Percentiles rank a stretch among this genome's conserved stretches.
Conservation (phyloP, 2,113 vertebrate genomes). For the Otolemur garnettii region DNA sequence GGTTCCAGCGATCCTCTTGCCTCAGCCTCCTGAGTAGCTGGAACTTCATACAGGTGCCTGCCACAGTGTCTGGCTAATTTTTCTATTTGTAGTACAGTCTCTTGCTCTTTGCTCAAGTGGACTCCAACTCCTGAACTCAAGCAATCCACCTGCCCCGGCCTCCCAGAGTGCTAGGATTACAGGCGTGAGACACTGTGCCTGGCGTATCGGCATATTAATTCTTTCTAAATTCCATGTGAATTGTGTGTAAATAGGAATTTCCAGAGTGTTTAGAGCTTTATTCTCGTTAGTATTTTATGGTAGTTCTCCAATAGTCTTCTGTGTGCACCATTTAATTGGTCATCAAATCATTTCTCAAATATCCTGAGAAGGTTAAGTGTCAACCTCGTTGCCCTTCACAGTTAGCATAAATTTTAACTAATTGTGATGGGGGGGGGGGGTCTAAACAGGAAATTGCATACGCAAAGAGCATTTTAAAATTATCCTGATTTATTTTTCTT, state of each 20-base stretch:
- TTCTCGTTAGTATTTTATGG: background rate
- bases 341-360: slow-evolving; percentile 54
- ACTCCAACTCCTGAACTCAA: too few relatives aligned
- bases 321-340: background rate
- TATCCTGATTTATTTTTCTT: slow-evolving; percentile 61
- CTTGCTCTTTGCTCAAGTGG: too few relatives aligned
- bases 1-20: too few relatives aligned
- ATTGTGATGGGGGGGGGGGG: background rate
- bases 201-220: background rate
- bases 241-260: slow-evolving; percentile 5
- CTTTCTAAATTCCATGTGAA: background rate
- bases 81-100: too few relatives aligned
- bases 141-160: too few relatives aligned
- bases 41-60: too few relatives aligned
- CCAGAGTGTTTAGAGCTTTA: slow-evolving; percentile 6
- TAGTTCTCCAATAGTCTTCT: background rate
- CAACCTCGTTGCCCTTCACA: background rate
- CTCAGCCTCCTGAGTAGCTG: too few relatives aligned
- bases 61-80: too few relatives aligned
- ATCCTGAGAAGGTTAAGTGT: background rate
- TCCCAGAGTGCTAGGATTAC: too few relatives aligned
- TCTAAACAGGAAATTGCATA: slow-evolving; percentile 29
- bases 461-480: slow-evolving; percentile 56
- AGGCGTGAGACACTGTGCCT: too few relatives aligned
- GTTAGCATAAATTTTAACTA: slow-evolving; percentile 42